Percentiles rank a stretch among this genome's conserved stretches.
phyloP scores from a whole-genome alignment of 2,113 vertebrate species.

The Scatophagus argus region DNA sequence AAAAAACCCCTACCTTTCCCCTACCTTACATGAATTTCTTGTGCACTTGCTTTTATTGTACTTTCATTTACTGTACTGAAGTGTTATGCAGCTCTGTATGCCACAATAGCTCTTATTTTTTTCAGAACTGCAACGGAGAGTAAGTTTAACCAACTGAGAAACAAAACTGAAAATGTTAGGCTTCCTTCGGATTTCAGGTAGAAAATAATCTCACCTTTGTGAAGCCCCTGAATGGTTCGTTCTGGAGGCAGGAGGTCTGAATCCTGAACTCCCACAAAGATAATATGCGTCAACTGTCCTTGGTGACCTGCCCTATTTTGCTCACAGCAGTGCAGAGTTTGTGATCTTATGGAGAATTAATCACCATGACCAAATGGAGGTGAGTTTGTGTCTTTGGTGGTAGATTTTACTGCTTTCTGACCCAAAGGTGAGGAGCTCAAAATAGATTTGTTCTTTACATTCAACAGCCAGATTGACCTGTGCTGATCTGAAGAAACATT shows the following conservation, averaged over 20 bases:
- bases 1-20: background rate
- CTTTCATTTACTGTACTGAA: background rate
- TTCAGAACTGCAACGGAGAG: background rate
- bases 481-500: background rate
- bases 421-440: background rate
- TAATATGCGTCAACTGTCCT: conserved; percentile 68
- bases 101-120: background rate
- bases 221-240: conserved; percentile 24
- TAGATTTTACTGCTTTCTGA: background rate
- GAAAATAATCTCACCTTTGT: background rate
- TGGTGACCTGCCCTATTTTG: conserved; percentile 68
- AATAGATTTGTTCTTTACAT: background rate
- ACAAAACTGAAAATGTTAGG: background rate
- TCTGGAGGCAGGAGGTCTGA: conserved; percentile 30
- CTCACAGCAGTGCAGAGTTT: conserved; percentile 45
- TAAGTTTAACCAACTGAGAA: background rate
- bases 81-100: background rate
- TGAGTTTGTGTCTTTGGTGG: conserved; percentile 5
- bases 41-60: background rate
- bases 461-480: background rate
- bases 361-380: conserved; percentile 40
- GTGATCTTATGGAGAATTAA: conserved; percentile 37
- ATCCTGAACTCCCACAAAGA: conserved; percentile 14
- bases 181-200: background rate
- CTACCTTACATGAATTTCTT: background rate